A percentile compares a stretch with the other conserved stretches of the same genome.
phyloP scores from a whole-genome alignment of 2,113 vertebrate genomes.

The Spea multiplicata region DNA sequence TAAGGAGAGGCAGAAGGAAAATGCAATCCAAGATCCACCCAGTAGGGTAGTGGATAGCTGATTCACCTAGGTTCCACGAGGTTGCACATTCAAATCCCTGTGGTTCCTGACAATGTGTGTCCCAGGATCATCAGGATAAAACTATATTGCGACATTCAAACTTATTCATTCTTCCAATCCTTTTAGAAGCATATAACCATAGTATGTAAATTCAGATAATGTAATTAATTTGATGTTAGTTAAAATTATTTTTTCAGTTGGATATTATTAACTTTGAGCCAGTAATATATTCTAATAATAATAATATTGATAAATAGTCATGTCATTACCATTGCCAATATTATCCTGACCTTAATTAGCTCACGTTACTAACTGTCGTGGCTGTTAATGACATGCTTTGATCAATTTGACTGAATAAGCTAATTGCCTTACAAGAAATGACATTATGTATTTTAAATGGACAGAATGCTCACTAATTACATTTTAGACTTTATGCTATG shows the following conservation, averaged over 20 bases:
- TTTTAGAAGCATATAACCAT: too few species aligned
- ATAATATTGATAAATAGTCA: slow-evolving; percentile 33
- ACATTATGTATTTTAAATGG: slow-evolving; percentile 2
- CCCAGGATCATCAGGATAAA: too few species aligned
- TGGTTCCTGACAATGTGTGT: too few species aligned
- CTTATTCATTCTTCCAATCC: too few species aligned
- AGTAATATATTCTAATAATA: slow-evolving; percentile 1
- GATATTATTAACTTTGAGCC: background rate
- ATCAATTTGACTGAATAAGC: slow-evolving; percentile 26
- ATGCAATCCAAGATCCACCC: too few species aligned
- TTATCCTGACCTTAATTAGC: slow-evolving; percentile 28
- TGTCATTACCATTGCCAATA: slow-evolving; percentile 28
- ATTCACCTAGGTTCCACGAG: too few species aligned
- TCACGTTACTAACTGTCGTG: slow-evolving; percentile 21
- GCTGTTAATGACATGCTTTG: background rate
- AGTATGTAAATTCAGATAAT: too few species aligned
- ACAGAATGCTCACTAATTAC: background rate
- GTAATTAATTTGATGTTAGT: too few species aligned
- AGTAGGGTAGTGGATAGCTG: too few species aligned
- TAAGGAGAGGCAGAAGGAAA: too few species aligned
- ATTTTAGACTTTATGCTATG: background rate
- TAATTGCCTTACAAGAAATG: slow-evolving; percentile 23
- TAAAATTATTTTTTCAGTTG: background rate
- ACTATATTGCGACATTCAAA: too few species aligned
- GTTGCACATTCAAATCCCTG: too few species aligned